Conservation (phyloP, 2,113 vertebrate genomes). For the Hippocampus abdominalis region DNA sequence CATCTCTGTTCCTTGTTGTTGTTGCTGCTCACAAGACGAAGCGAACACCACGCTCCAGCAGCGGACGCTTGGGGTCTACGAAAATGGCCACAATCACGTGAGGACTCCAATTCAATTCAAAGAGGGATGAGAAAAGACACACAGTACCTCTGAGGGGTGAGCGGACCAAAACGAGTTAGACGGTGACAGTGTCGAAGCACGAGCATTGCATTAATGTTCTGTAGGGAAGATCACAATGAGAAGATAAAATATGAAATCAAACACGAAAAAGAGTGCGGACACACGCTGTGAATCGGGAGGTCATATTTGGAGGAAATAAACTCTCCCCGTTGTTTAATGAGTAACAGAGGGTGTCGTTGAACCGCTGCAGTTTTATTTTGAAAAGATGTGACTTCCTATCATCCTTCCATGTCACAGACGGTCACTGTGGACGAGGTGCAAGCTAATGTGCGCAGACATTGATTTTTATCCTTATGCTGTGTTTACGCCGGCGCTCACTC, state of each 20-base stretch:
- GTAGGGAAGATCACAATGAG: neutral
- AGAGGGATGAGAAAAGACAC: neutral
- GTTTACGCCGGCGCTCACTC: neutral
- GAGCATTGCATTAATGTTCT: constrained; percentile 66
- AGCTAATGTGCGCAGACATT: neutral
- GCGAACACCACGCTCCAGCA: constrained; percentile 29
- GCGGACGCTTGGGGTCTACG: constrained; percentile 30
- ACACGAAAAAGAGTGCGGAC: too few relatives aligned
- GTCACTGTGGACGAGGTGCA: neutral
- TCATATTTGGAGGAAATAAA: neutral
- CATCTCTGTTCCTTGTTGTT: constrained; percentile 41
- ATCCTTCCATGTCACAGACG: neutral
- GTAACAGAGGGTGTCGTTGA: neutral
- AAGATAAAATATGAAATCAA: neutral
- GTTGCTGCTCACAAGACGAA: constrained; percentile 37
- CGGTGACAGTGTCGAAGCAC: constrained; percentile 56
- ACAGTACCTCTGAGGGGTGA: constrained; percentile 56
- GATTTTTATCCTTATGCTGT: neutral
- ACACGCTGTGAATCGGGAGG: too few relatives aligned
- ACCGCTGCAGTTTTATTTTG: neutral
- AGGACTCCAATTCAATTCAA: neutral
- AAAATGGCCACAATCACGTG: neutral
- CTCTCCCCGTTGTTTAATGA: neutral
- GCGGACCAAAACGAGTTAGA: constrained; percentile 48
- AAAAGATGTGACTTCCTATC: neutral